Evolutionary conservation across 2,888 invertebrate species (phyloP).

Genomic region (Pheosia gnoma): DNA sequence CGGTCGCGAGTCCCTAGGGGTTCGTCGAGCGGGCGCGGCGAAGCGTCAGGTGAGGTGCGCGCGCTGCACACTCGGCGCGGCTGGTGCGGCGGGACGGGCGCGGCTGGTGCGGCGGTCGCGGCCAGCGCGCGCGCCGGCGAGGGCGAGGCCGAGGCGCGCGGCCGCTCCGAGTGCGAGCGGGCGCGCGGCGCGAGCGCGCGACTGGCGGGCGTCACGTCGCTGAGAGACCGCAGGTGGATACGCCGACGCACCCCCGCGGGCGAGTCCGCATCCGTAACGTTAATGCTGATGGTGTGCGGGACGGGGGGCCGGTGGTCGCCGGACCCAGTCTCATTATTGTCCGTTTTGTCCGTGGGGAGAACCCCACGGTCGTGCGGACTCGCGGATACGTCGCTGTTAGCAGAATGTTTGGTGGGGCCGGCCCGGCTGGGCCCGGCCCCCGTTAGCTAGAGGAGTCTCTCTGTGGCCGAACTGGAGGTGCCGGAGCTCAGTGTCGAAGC

Average conservation of each 20-base stretch:
- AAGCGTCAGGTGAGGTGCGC: constrained; percentile 53
- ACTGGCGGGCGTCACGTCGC: constrained; percentile 75
- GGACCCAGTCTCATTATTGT: constrained; percentile 46
- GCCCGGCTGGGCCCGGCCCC: constrained; percentile 85
- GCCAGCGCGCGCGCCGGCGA: constrained; percentile 42
- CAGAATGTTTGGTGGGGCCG: constrained; percentile 78
- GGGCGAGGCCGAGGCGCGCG: constrained; percentile 56
- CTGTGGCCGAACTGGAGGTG: constrained; percentile 88
- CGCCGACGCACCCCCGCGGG: constrained; percentile 70
- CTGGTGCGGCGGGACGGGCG: constrained; percentile 36
- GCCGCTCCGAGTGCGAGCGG: constrained; percentile 72
- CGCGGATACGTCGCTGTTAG: constrained; percentile 53
- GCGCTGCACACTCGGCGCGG: constrained; percentile 43
- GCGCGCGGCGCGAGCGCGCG: constrained; percentile 66
- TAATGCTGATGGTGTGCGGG: constrained; percentile 72
- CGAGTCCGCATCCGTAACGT: constrained; percentile 75
- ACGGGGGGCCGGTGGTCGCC: constrained; percentile 43
- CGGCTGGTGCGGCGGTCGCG: constrained; percentile 23
- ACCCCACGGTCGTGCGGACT: constrained; percentile 54
- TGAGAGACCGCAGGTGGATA: constrained; percentile 74
- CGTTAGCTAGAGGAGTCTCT: constrained; percentile 91
- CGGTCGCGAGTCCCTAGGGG: constrained; percentile 22
- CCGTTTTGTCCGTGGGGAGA: constrained; percentile 40
- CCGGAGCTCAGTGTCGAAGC: constrained; percentile 85
- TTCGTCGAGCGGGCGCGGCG: constrained; percentile 35